These are phyloP conservation scores for Sinodicranocentrus sp. DNA, from an alignment of 2,888 invertebrate genomes.

Conservation along the genomic window DNA sequence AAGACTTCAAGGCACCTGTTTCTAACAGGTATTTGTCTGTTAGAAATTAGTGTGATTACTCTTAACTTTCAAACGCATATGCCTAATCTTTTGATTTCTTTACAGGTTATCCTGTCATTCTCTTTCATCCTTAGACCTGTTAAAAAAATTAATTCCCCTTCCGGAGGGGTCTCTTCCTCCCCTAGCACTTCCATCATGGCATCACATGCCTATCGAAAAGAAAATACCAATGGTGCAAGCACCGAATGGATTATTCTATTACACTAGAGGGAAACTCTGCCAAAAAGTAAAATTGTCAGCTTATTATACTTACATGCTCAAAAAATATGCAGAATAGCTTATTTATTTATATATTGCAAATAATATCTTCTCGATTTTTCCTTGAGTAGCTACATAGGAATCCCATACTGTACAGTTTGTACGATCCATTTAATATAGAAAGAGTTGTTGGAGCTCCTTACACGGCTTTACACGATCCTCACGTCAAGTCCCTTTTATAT, in stretches of 20 bases:
- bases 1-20: background rate
- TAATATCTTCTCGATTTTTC: too few relatives aligned
- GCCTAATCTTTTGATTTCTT: background rate
- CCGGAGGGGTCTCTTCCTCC: constrained; percentile 68
- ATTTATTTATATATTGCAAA: too few relatives aligned
- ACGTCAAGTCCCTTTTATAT: constrained; percentile 46
- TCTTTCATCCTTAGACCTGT: constrained; percentile 40
- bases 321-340: too few relatives aligned
- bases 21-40: constrained; percentile 9
- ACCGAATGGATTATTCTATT: constrained; percentile 36
- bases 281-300: too few relatives aligned
- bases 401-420: background rate
- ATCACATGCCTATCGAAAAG: constrained; percentile 53
- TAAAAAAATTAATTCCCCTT: constrained; percentile 42
- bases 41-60: background rate
- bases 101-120: constrained; percentile 29
- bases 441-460: constrained; percentile 59
- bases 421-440: constrained; percentile 56
- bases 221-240: constrained; percentile 68
- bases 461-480: constrained; percentile 72
- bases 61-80: background rate
- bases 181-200: constrained; percentile 71
- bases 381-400: constrained; percentile 29
- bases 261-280: constrained; percentile 56
- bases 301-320: too few relatives aligned